phyloP scores from a whole-genome alignment of 1,140 invertebrate genomes.

The Zaprionus capensis region DNA sequence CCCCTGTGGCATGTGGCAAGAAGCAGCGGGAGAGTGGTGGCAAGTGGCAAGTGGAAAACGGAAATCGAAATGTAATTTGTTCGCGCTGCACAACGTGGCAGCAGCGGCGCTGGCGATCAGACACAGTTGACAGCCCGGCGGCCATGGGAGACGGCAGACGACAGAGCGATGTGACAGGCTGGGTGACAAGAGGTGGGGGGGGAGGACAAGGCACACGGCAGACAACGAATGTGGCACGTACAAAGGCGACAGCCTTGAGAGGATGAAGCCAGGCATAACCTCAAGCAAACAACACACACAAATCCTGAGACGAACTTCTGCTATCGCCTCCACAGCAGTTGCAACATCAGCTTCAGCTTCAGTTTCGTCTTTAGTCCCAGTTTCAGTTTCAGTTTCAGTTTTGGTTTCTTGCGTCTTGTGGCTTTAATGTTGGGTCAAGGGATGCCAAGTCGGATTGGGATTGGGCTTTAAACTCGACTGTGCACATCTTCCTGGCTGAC shows the following conservation, averaged over 20 bases:
- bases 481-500: conserved; percentile 26
- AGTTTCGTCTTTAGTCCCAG: neutral
- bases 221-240: conserved; percentile 47
- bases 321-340: neutral
- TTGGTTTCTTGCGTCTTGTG: neutral
- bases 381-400: neutral
- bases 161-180: conserved; percentile 44
- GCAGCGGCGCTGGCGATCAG: conserved; percentile 31
- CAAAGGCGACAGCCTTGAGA: conserved; percentile 46
- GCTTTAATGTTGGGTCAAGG: conserved; percentile 1
- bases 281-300: conserved; percentile 15
- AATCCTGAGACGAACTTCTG: conserved; percentile 23
- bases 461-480: conserved; percentile 28
- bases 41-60: conserved; percentile 42
- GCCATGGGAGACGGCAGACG: conserved; percentile 45
- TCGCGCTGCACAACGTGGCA: conserved; percentile 52
- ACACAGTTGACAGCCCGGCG: conserved; percentile 57
- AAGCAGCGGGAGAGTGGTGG: neutral
- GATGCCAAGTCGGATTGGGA: neutral
- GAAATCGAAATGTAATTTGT: conserved; percentile 78
- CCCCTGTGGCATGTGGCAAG: neutral
- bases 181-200: neutral
- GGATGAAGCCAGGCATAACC: conserved; percentile 32
- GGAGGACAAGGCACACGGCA: neutral
- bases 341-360: neutral